phyloP scores from a whole-genome alignment of 2,797 vertebrate species.

The Tragopan temminckii region DNA sequence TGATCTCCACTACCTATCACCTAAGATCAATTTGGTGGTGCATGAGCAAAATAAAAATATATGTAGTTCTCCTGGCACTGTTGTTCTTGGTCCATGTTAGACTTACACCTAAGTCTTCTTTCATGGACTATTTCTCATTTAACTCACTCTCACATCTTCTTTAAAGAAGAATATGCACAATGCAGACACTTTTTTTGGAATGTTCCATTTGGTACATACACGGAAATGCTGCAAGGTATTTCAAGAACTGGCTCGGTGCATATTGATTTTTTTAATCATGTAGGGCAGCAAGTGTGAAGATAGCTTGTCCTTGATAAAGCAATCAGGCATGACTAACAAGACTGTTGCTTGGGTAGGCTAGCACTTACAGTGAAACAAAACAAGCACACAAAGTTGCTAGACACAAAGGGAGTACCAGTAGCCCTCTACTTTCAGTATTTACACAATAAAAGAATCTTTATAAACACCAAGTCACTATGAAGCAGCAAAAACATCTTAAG shows the following conservation, averaged over 20 bases:
- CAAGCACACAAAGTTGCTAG: background rate
- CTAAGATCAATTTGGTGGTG: background rate
- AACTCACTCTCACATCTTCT: background rate
- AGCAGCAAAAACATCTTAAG: background rate
- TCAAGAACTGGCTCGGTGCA: background rate
- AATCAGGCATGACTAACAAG: background rate
- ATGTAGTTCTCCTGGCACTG: accelerated
- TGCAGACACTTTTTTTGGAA: background rate
- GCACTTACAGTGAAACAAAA: background rate
- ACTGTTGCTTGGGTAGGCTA: background rate
- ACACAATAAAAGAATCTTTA: background rate
- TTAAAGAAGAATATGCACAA: background rate
- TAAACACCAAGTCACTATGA: background rate
- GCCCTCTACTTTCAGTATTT: background rate
- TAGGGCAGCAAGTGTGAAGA: background rate
- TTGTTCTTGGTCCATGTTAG: background rate
- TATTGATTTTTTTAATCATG: background rate
- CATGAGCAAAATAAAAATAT: background rate
- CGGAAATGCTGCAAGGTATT: background rate
- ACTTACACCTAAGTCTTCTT: background rate
- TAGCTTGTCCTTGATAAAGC: background rate
- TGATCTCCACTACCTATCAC: background rate
- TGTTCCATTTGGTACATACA: too few relatives aligned
- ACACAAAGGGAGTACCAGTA: background rate
- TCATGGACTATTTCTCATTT: background rate